Percentiles rank a stretch among this genome's conserved stretches.
phyloP scores from a whole-genome alignment of 2,888 invertebrate species.

The Eupeodes latifasciatus region DNA sequence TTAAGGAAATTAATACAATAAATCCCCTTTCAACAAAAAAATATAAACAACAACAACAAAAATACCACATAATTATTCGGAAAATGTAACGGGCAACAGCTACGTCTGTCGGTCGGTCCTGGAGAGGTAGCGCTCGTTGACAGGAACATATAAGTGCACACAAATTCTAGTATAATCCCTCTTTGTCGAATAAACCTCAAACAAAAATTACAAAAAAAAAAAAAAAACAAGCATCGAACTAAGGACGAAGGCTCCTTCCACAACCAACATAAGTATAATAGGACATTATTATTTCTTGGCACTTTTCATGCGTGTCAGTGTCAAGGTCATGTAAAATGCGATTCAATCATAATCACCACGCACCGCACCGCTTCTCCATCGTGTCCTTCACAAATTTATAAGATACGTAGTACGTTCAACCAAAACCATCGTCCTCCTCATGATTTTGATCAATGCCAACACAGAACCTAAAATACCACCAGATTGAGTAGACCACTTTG shows the following conservation, averaged over 20 bases:
- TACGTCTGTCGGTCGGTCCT: background rate
- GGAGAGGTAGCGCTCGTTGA: background rate
- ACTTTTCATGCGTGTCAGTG: slow-evolving; percentile 32
- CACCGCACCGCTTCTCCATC: background rate
- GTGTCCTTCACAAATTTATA: background rate
- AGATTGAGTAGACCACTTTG: background rate
- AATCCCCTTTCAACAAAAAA: background rate
- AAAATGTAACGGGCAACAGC: background rate
- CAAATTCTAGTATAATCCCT: background rate
- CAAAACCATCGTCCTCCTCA: background rate
- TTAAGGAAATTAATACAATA: slow-evolving; percentile 56
- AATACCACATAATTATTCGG: slow-evolving; percentile 14
- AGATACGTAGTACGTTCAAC: background rate
- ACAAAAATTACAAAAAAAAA: slow-evolving; percentile 12
- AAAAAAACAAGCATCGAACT: background rate
- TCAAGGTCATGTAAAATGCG: slow-evolving; percentile 61
- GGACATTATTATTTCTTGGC: background rate
- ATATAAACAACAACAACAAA: background rate
- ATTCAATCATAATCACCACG: slow-evolving; percentile 57
- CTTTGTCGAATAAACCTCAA: background rate
- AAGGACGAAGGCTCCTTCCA: background rate
- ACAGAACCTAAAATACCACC: background rate
- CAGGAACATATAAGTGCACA: slow-evolving; percentile 7
- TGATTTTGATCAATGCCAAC: slow-evolving; percentile 30
- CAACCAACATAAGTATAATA: background rate